Base-by-base conservation (phyloP, 2,888 invertebrate species). In the Alloscopus bannaensis region DNA sequence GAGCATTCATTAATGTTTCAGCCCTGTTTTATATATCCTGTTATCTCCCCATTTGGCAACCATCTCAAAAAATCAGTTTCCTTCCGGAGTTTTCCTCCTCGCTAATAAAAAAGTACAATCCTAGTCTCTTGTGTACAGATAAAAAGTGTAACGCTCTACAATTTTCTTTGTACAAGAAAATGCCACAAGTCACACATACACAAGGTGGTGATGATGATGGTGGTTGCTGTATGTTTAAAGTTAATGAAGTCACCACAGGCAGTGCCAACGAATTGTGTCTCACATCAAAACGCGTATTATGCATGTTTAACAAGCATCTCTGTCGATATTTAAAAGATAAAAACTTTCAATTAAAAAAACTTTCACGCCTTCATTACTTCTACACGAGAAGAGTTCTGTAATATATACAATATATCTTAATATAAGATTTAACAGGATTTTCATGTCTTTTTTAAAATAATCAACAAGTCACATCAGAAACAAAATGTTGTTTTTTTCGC, bases 311-410 rank as follows among this genome's bases (percentile, higher is more conserved):
- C 31, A 59, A 55, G 55, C 55, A n/a, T n/a, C n/a, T n/a, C n/a
- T n/a, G n/a, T n/a, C 16, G 11, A 26, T 11, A 26, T 11, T 52
- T 8, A 55, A 4, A n/a, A 47, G n/a, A 47, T 24, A 52, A 59
- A 59, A 59, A 31, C 59, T 59, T 59, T 59, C 59, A 59, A 59
- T 59, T 59, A 59, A 36, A 29, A 31, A 59, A 50, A 70, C 62
- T 71, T 71, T 71, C 71, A 62, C 71, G 52, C 71, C 62, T 71
- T 40, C 3, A 20, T 16, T 29, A n/a, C 3, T 1, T 16, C 55
- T 36, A 59, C 59, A 59, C 18, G 31, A 29, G 16, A 31, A 4
- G 29, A 59, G 18, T 59, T 31, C n/a, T n/a, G n/a, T 55, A 59
- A 31, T 20, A 31, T 4, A 57, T 24, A 26, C 20, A 31, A n/a